These are phyloP conservation scores for Drosophila subpulchrella DNA, from an alignment of 1,140 invertebrate species.

Conservation along the genomic window DNA sequence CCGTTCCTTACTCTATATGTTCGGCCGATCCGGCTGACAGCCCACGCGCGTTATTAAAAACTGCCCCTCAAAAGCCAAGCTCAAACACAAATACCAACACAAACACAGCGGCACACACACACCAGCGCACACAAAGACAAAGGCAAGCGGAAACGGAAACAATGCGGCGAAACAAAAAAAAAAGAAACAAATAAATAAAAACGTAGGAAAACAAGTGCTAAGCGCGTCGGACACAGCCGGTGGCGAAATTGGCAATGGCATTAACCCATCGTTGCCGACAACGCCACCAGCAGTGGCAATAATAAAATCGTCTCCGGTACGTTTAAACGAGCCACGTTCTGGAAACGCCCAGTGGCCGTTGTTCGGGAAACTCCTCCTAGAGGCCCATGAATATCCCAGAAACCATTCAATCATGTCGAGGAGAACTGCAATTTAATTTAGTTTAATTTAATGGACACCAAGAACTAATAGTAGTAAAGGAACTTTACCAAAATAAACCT, in stretches of 20 bases:
- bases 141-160: slow-evolving; percentile 22
- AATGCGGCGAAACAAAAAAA: slow-evolving; percentile 14
- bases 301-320: slow-evolving; percentile 28
- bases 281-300: slow-evolving; percentile 15
- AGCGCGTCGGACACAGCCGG: slow-evolving; percentile 23
- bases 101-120: not conserved
- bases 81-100: not conserved
- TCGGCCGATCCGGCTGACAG: slow-evolving; percentile 27
- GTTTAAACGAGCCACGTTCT: slow-evolving; percentile 11
- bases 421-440: slow-evolving; percentile 5
- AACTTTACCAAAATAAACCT: no score
- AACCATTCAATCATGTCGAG: not conserved
- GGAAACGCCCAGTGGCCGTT: not conserved
- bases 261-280: slow-evolving; percentile 54
- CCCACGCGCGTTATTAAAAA: slow-evolving; percentile 60
- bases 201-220: slow-evolving; percentile 26
- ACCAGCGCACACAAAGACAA: not conserved
- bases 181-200: not conserved
- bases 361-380: not conserved
- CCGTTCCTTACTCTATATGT: not conserved
- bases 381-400: not conserved
- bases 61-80: slow-evolving; percentile 27
- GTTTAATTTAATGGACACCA: not conserved
- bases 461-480: not conserved
- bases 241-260: slow-evolving; percentile 55